These are phyloP conservation scores for Salminus brasiliensis DNA, from an alignment of 2,113 vertebrate genomes.

Conservation along the genomic window DNA sequence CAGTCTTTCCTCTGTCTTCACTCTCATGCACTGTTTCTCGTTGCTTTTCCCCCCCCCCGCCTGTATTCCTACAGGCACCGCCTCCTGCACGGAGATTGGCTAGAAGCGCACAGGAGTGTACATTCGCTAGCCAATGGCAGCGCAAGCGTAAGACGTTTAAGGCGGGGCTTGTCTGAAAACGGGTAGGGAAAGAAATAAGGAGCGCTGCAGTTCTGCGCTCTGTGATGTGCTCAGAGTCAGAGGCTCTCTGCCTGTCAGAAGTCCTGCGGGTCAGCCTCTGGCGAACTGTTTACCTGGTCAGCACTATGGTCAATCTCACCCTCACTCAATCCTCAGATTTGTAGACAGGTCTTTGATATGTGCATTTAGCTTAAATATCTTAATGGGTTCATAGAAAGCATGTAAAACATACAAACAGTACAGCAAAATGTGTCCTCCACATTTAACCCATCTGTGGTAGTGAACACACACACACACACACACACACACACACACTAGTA, in stretches of 20 bases:
- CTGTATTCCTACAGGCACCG: not conserved
- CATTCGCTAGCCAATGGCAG: not conserved
- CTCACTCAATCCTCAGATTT: too few species aligned
- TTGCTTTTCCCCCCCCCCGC: not conserved
- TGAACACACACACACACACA: too few species aligned
- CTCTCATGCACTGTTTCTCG: not conserved
- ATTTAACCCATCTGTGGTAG: too few species aligned
- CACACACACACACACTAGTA: too few species aligned
- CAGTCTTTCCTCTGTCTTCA: not conserved
- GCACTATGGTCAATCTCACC: too few species aligned
- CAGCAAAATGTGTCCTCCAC: too few species aligned
- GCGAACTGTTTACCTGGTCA: too few species aligned
- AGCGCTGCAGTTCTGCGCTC: not conserved
- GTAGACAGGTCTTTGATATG: too few species aligned
- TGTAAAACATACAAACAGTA: too few species aligned
- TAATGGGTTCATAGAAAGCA: too few species aligned
- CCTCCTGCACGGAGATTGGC: not conserved
- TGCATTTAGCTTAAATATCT: too few species aligned
- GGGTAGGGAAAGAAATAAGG: not conserved
- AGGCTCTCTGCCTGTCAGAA: not conserved
- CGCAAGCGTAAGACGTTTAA: not conserved
- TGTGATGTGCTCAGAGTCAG: constrained; percentile 18
- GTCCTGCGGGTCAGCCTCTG: not conserved
- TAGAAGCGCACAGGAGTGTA: not conserved
- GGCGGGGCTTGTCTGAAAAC: not conserved